These are phyloP conservation scores for Epizoanthus stellaris DNA, from an alignment of 92 coral and sea anemone genomes.

Conservation along the genomic window DNA sequence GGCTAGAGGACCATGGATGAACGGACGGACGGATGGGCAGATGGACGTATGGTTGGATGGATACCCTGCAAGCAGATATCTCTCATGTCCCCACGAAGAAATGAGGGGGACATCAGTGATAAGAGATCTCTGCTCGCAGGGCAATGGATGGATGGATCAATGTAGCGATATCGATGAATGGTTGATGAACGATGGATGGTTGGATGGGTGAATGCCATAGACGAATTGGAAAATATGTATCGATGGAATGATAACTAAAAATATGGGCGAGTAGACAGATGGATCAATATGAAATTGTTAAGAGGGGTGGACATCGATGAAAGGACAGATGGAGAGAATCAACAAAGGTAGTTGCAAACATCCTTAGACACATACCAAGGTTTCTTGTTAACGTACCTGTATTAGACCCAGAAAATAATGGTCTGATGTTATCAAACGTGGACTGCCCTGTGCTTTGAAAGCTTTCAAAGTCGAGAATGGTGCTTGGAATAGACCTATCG, in stretches of 20 bases:
- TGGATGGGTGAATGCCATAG: neutral
- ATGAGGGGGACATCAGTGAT: neutral
- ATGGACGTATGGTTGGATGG: no score
- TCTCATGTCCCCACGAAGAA: no score
- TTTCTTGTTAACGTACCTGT: constrained; percentile 42
- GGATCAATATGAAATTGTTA: neutral
- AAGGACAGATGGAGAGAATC: neutral
- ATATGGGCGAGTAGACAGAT: neutral
- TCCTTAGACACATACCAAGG: no score
- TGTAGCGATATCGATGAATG: neutral
- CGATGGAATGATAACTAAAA: neutral
- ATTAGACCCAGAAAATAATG: constrained; percentile 62
- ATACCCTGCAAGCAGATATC: no score
- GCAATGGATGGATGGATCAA: neutral
- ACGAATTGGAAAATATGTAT: neutral
- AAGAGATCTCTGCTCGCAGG: neutral
- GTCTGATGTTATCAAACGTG: constrained; percentile 67
- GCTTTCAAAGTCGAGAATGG: constrained; percentile 69
- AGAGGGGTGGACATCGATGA: neutral
- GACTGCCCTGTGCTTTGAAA: constrained; percentile 67
- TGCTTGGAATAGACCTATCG: constrained; percentile 50
- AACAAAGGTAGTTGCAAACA: neutral
- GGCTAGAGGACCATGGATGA: no score
- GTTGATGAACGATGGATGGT: neutral
- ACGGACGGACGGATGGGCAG: no score